phyloP scores from a whole-genome alignment of 1,140 invertebrate genomes.

The Planococcus citri region DNA sequence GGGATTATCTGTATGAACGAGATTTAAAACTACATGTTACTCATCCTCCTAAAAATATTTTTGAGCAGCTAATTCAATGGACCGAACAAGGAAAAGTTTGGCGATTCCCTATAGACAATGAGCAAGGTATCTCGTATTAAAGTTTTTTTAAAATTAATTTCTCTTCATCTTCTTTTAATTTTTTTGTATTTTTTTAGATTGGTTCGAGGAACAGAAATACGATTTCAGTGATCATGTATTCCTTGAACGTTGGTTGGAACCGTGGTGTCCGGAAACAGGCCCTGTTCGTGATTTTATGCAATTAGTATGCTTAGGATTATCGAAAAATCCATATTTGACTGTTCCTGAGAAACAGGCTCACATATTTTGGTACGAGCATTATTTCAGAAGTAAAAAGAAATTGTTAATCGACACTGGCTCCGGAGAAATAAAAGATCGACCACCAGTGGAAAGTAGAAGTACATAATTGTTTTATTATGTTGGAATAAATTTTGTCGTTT shows the following conservation, averaged over 20 bases:
- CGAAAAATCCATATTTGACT: conserved; percentile 84
- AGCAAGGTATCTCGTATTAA: conserved; percentile 58
- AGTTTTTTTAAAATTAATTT: neutral
- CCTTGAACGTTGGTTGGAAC: conserved; percentile 67
- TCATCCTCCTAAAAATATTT: conserved; percentile 71
- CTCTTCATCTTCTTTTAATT: conserved; percentile 24
- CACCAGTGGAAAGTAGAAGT: neutral
- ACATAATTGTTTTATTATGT: neutral
- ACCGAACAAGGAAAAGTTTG: conserved; percentile 90
- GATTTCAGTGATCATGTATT: conserved; percentile 90
- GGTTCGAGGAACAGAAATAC: conserved; percentile 63
- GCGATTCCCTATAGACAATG: conserved; percentile 96
- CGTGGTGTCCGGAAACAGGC: conserved; percentile 77
- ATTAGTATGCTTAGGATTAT: conserved; percentile 81
- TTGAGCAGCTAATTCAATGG: conserved; percentile 87
- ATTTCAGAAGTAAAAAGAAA: conserved; percentile 69
- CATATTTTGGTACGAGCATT: conserved; percentile 83
- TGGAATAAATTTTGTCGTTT: neutral
- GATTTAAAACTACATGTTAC: conserved; percentile 49
- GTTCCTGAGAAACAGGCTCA: conserved; percentile 67
- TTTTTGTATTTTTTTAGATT: conserved; percentile 40
- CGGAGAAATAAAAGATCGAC: conserved; percentile 25
- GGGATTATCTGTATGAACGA: conserved; percentile 49
- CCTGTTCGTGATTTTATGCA: conserved; percentile 96
- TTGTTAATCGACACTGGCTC: conserved; percentile 53